phyloP scores from a whole-genome alignment of 2,113 vertebrate species.

The Callionymus lyra region DNA sequence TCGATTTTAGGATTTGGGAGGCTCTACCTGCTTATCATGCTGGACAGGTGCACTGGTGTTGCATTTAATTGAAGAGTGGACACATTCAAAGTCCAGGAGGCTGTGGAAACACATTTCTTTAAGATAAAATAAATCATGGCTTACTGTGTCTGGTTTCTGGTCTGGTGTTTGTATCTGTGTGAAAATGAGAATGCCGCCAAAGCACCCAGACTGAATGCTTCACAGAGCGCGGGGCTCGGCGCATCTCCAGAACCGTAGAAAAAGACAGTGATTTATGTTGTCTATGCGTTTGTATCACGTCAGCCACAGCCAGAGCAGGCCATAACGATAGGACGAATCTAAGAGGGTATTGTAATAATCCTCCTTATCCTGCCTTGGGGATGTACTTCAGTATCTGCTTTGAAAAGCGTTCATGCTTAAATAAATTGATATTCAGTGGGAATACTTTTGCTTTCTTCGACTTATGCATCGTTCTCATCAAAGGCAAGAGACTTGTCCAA shows the following conservation, averaged over 20 bases:
- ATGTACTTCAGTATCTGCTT: constrained; percentile 10
- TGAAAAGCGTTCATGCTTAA: constrained; percentile 9
- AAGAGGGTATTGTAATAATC: constrained; percentile 1
- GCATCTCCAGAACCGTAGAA: constrained; percentile 15
- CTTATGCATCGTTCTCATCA: constrained; percentile 11
- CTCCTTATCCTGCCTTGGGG: constrained; percentile 13
- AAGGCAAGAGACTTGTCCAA: constrained; percentile 3
- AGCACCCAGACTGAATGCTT: constrained; percentile 15
- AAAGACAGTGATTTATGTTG: constrained; percentile 20
- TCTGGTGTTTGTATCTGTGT: constrained; percentile 27
- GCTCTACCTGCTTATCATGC: constrained; percentile 7
- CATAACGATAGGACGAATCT: constrained; percentile 8
- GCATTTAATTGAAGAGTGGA: constrained; percentile 12
- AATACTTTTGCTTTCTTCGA: constrained; percentile 17
- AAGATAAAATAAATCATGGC: constrained; percentile 17
- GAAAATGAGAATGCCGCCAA: constrained; percentile 16
- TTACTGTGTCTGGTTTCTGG: constrained; percentile 17
- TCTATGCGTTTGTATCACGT: constrained; percentile 23
- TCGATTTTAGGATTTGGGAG: too few species aligned
- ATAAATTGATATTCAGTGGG: constrained; percentile 21
- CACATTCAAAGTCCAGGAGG: constrained; percentile 8
- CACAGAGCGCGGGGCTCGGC: constrained; percentile 15
- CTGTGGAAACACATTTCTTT: constrained; percentile 16
- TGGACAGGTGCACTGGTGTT: constrained; percentile 7
- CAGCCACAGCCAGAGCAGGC: constrained; percentile 18